Evolutionary conservation across 1,140 invertebrate species (phyloP).

Genomic region (Achroia grisella): DNA sequence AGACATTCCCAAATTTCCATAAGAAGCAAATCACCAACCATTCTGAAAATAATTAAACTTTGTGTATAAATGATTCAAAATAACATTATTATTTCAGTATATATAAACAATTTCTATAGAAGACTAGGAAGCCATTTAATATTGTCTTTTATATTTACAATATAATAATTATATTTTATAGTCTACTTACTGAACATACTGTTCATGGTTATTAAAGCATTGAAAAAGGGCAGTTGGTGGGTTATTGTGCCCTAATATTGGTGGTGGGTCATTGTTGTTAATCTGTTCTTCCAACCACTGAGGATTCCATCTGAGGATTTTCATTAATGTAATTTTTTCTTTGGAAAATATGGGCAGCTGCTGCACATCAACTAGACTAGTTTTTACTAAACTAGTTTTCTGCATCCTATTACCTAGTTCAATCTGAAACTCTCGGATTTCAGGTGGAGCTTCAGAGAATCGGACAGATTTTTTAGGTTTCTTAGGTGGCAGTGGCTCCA

Average conservation of each 20-base stretch:
- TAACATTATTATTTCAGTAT: not conserved
- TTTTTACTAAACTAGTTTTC: constrained; percentile 44
- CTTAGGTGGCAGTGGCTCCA: constrained; percentile 23
- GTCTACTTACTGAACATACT: constrained; percentile 54
- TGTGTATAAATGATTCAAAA: not conserved
- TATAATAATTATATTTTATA: no score
- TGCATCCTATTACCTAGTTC: constrained; percentile 56
- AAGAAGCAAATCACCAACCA: constrained; percentile 51
- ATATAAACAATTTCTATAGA: no score
- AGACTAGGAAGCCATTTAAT: no score
- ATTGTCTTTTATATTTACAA: no score
- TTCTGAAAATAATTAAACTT: constrained; percentile 22
- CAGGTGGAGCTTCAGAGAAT: constrained; percentile 34
- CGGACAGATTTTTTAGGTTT: constrained; percentile 37
- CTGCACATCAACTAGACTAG: constrained; percentile 28
- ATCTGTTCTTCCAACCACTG: constrained; percentile 56
- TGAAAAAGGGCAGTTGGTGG: constrained; percentile 41
- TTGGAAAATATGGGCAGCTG: constrained; percentile 41
- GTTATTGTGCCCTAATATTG: constrained; percentile 50
- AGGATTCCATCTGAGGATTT: constrained; percentile 55
- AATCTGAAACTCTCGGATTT: constrained; percentile 42
- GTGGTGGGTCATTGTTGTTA: constrained; percentile 41
- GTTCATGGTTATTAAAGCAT: constrained; percentile 38
- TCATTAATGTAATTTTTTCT: constrained; percentile 51
- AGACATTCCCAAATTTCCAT: constrained; percentile 66